Conservation (phyloP, 2,888 invertebrate species). For the Patella caerulea region DNA sequence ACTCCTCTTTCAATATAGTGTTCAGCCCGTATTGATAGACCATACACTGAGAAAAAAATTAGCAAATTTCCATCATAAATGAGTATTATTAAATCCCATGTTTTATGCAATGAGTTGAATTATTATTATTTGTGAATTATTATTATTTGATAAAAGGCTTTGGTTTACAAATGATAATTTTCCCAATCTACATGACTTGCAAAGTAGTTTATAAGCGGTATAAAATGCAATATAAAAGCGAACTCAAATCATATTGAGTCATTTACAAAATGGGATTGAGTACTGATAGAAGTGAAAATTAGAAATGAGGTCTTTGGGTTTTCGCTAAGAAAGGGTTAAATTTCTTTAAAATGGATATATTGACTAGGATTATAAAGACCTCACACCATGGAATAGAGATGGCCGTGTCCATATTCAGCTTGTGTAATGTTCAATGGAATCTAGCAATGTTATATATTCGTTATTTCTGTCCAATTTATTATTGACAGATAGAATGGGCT, state of each 20-base stretch:
- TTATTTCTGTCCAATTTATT: background rate
- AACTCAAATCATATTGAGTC: too few relatives aligned
- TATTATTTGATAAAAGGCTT: conserved; percentile 5
- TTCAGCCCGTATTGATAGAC: background rate
- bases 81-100: conserved; percentile 10
- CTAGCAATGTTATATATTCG: background rate
- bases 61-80: conserved; percentile 7
- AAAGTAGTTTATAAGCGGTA: background rate
- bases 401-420: too few relatives aligned
- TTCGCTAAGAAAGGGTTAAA: too few relatives aligned
- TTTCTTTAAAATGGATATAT: too few relatives aligned
- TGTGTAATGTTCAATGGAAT: too few relatives aligned
- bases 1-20: background rate
- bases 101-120: conserved; percentile 9
- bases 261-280: too few relatives aligned
- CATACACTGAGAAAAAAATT: conserved; percentile 4
- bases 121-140: background rate
- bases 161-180: conserved; percentile 10
- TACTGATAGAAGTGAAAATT: too few relatives aligned
- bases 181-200: conserved; percentile 10
- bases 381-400: too few relatives aligned
- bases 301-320: too few relatives aligned
- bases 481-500: conserved; percentile 1
- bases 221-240: conserved; percentile 1
- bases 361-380: too few relatives aligned